These are phyloP conservation scores for Ophion costatus DNA, from an alignment of 2,888 invertebrate species.

Conservation along the genomic window DNA sequence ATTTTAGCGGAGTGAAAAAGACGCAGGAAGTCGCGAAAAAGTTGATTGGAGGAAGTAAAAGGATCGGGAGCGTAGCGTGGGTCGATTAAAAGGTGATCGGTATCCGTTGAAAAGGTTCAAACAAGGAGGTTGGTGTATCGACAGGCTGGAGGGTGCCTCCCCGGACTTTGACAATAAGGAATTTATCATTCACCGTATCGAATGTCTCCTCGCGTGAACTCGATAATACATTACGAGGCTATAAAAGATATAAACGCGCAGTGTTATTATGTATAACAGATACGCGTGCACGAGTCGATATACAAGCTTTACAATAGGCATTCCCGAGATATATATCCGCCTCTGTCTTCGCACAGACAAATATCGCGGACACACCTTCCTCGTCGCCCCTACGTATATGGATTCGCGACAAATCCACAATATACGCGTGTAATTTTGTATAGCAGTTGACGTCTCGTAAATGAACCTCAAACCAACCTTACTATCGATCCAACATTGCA, in stretches of 20 bases:
- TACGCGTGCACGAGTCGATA: slow-evolving; percentile 33
- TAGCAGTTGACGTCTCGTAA: slow-evolving; percentile 55
- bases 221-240: slow-evolving; percentile 60
- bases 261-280: slow-evolving; percentile 47
- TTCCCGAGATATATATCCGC: slow-evolving; percentile 71
- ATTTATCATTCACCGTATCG: slow-evolving; percentile 57
- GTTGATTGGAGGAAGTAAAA: slow-evolving; percentile 40
- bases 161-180: slow-evolving; percentile 48
- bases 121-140: slow-evolving; percentile 24
- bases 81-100: slow-evolving; percentile 38
- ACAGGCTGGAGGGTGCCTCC: slow-evolving; percentile 40
- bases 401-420: slow-evolving; percentile 20
- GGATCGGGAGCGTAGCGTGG: slow-evolving; percentile 45
- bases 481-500: slow-evolving; percentile 16
- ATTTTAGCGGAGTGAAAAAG: background rate
- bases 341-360: slow-evolving; percentile 61
- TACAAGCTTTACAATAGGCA: slow-evolving; percentile 68
- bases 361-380: slow-evolving; percentile 68
- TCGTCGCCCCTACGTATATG: slow-evolving; percentile 22
- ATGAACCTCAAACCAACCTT: slow-evolving; percentile 55
- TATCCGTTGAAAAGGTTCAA: slow-evolving; percentile 26
- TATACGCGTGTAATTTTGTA: slow-evolving; percentile 44
- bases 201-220: slow-evolving; percentile 27
- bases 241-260: slow-evolving; percentile 42
- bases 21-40: slow-evolving; percentile 35